Base-by-base conservation (phyloP, 1,140 invertebrate genomes). In the Drosophila serrata region DNA sequence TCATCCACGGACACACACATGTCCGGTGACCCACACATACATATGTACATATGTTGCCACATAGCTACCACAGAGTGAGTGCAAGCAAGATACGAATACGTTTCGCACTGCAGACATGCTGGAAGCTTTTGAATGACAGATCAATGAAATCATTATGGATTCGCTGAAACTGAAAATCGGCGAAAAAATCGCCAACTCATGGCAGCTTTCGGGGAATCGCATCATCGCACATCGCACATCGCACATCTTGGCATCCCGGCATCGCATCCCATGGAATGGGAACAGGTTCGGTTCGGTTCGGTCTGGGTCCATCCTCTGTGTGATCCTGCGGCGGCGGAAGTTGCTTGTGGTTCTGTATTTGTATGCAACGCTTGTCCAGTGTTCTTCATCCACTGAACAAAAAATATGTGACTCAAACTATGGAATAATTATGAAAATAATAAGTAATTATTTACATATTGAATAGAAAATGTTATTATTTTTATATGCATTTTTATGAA, bases 121-220 rank as follows among this genome's bases (percentile, higher is more conserved):
- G 85, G 80, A 78, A 88, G 84, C 84, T 88, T 68, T 67, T 79
- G 69, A 90, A 85, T 85, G 85, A 90, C 85, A 88, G 85, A 88
- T 88, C 85, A 88, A 88, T 88, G 85, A 88, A 88, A 90, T 88
- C 69, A 81, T 88, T 90, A 84, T 81, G 80, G 75, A 68, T 88
- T 81, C 85, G 79, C 70, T 46, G 49, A 56, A 79, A 56, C 42
- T 37, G 49, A 70, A 48, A 46, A 40, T 43, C 65, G 58, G 27
- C n/a, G 40, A 35, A 39, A 49, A 22, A 35, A 46, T 46, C 63
- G 74, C 69, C 68, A 81, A 81, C 78, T 86, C 82, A 86, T 45
- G 35, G 39, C 55, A 39, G 51, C 51, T 72, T 70, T 72, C 51
- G 68, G 43, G 67, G 68, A 70, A 75, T 75, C 22, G 33, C 29